phyloP scores from a whole-genome alignment of 2,888 invertebrate species.

The Lepidocyrtoides sp. region DNA sequence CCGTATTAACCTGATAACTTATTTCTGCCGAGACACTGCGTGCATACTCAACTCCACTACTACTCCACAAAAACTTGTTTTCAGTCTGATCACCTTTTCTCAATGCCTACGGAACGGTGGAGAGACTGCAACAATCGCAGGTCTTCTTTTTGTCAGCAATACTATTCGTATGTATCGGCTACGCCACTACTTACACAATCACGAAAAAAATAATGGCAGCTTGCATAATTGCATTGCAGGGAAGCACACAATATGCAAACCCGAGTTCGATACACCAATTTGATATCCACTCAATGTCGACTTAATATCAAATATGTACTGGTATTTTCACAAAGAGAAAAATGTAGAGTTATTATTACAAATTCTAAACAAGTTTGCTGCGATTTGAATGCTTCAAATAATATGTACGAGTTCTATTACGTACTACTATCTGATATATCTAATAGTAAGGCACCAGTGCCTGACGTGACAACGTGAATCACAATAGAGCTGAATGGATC shows the following conservation, averaged over 20 bases:
- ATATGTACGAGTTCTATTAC: no score
- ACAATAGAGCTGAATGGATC: not conserved
- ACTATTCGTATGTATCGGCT: not conserved
- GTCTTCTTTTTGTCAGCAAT: constrained; percentile 57
- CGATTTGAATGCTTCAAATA: not conserved
- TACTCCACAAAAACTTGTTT: constrained; percentile 55
- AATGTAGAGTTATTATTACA: not conserved
- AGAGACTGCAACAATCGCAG: constrained; percentile 1
- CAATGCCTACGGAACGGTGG: constrained; percentile 29
- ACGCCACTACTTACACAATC: not conserved
- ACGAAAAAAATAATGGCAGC: not conserved
- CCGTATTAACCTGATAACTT: constrained; percentile 8
- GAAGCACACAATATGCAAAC: not conserved
- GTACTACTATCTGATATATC: no score
- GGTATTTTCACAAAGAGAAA: not conserved
- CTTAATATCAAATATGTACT: not conserved
- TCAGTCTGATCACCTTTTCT: constrained; percentile 19
- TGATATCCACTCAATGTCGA: not conserved
- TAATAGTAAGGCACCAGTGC: not conserved
- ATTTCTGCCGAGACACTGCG: not conserved
- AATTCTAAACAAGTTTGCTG: not conserved
- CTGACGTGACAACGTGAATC: not conserved
- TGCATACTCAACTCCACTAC: no score
- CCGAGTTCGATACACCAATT: no score
- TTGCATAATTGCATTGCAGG: not conserved